A percentile compares a stretch with the other conserved stretches of the same genome.
These are phyloP conservation scores for Nesoenas mayeri DNA, from an alignment of 2,113 vertebrate genomes.

Conservation along the genomic window DNA sequence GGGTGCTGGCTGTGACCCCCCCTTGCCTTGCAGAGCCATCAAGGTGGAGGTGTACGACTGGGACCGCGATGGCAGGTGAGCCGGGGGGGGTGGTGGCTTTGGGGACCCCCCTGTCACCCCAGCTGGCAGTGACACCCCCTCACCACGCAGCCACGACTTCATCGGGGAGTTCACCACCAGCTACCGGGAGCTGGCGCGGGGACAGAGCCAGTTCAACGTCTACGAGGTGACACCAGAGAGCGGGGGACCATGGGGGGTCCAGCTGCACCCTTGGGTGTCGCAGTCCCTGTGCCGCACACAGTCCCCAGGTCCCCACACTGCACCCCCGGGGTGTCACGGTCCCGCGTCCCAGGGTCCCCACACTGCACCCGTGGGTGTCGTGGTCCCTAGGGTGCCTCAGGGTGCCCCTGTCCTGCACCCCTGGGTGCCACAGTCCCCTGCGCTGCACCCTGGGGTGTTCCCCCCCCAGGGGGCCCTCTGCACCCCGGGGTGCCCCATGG, in stretches of 20 bases:
- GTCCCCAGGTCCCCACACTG: too few relatives aligned
- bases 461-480: background rate
- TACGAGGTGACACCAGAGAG: constrained; percentile 82
- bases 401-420: background rate
- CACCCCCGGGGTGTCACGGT: background rate
- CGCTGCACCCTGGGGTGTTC: too few relatives aligned
- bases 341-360: too few relatives aligned
- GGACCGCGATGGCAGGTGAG: constrained; percentile 92
- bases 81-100: background rate
- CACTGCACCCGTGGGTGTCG: background rate
- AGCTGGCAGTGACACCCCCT: background rate
- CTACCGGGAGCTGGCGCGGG: constrained; percentile 92
- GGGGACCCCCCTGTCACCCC: accelerated
- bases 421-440: background rate
- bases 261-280: background rate
- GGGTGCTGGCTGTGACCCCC: background rate
- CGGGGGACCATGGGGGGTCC: too few relatives aligned
- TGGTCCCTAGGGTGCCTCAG: background rate
- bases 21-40: constrained; percentile 83
- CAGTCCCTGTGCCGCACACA: background rate
- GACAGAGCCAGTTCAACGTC: constrained; percentile 94
- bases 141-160: constrained; percentile 87
- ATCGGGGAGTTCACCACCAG: constrained; percentile 97
- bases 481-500: background rate
- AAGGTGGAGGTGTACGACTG: constrained; percentile 96